phyloP scores from a whole-genome alignment of 2,797 vertebrate genomes.

The Poeciliopsis gracilis region DNA sequence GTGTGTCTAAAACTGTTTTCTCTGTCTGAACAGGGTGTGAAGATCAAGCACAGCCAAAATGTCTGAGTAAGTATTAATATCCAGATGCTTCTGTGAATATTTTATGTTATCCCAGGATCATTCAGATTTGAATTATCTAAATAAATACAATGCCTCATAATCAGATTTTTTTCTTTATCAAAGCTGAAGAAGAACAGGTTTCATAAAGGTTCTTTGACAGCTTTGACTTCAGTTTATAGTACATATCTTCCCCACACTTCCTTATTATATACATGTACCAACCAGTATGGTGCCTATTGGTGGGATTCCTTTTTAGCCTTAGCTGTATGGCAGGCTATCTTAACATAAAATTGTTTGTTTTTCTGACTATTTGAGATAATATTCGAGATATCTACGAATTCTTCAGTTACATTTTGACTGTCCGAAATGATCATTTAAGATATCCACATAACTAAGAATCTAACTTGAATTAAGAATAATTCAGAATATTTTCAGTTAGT shows the following conservation, averaged over 20 bases:
- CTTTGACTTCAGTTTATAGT: background rate
- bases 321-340: background rate
- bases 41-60: constrained; percentile 46
- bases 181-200: background rate
- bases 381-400: too few relatives aligned
- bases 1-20: background rate
- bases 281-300: background rate
- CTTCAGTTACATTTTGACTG: too few relatives aligned
- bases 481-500: too few relatives aligned
- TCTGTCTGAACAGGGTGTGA: constrained; percentile 57
- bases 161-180: background rate
- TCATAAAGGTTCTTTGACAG: background rate
- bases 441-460: too few relatives aligned
- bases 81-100: too few relatives aligned
- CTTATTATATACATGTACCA: background rate
- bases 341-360: too few relatives aligned
- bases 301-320: background rate
- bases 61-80: constrained; percentile 71
- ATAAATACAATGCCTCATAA: background rate
- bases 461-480: too few relatives aligned
- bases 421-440: too few relatives aligned
- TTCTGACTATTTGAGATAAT: too few relatives aligned
- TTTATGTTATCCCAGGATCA: background rate
- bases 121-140: background rate
- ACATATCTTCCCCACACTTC: background rate